phyloP scores from a whole-genome alignment of 35 echinoderm and acorn worm genomes.

The Heliocidaris erythrogramma region DNA sequence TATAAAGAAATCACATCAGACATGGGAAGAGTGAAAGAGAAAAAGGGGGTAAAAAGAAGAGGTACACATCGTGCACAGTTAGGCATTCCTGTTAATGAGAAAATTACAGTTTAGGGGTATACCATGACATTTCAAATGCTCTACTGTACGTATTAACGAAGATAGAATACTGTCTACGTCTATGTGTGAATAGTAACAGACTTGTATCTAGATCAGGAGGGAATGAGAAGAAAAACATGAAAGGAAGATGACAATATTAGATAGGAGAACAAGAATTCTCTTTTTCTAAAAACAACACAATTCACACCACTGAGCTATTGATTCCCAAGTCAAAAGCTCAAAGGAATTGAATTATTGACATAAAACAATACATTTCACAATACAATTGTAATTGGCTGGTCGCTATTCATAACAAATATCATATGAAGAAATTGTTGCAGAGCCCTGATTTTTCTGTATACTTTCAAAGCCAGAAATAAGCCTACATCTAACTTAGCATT shows the following conservation, averaged over 20 bases:
- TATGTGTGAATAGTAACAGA: not conserved
- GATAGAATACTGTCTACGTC: not conserved
- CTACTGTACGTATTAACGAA: not conserved
- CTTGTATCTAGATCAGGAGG: not conserved
- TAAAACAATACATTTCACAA: not conserved
- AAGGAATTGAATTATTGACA: not conserved
- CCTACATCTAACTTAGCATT: not conserved
- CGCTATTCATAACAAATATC: not conserved
- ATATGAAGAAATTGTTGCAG: not conserved
- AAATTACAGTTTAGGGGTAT: not conserved
- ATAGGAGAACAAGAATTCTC: not conserved
- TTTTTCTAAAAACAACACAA: not conserved
- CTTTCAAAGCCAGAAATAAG: not conserved
- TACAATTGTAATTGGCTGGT: not conserved
- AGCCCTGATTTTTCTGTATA: not conserved
- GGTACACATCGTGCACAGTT: not conserved
- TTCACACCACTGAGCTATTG: not conserved
- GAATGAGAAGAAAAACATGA: not conserved
- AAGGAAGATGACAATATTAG: not conserved
- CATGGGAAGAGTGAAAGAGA: not conserved
- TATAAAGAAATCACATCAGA: not conserved
- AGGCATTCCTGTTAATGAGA: slow-evolving; percentile 3
- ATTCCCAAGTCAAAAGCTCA: not conserved
- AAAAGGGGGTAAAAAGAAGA: not conserved
- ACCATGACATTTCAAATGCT: not conserved